phyloP scores from a whole-genome alignment of 2,888 invertebrate genomes.

The Danaus chrysippus region DNA sequence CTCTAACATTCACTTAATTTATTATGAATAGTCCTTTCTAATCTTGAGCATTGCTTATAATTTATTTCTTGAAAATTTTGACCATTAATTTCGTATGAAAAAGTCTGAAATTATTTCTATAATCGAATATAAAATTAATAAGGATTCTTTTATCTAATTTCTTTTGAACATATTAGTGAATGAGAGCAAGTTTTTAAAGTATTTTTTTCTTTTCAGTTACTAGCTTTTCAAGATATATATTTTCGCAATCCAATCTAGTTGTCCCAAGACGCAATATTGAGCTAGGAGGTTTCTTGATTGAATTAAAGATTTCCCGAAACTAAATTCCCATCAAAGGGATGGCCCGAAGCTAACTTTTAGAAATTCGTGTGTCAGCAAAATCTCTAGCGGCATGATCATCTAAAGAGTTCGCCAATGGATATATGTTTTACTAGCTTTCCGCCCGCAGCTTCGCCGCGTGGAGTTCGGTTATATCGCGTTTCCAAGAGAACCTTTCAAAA shows the following conservation, averaged over 20 bases:
- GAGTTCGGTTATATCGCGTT: too few species aligned
- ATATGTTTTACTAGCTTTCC: conserved; percentile 15
- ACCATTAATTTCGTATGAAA: not conserved
- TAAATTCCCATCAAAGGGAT: conserved; percentile 30
- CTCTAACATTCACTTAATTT: conserved; percentile 56
- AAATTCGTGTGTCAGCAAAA: conserved; percentile 24
- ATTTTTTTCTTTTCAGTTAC: not conserved
- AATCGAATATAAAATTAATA: not conserved
- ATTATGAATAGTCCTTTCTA: conserved; percentile 52
- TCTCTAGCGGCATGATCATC: conserved; percentile 20
- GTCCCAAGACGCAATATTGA: conserved; percentile 21
- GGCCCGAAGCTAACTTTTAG: conserved; percentile 27
- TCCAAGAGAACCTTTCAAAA: too few species aligned
- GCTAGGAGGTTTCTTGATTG: conserved; percentile 23
- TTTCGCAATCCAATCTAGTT: not conserved
- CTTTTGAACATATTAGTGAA: too few species aligned
- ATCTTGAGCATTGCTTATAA: conserved; percentile 24
- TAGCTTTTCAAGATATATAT: not conserved
- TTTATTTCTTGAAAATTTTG: conserved; percentile 23
- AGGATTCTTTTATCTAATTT: too few species aligned
- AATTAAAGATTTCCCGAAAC: conserved; percentile 32
- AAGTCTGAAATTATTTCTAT: not conserved
- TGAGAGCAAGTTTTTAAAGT: not conserved
- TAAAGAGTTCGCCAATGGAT: conserved; percentile 18
- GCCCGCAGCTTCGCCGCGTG: too few species aligned